Conservation (phyloP, 2,113 vertebrate genomes). For the Conger conger region DNA sequence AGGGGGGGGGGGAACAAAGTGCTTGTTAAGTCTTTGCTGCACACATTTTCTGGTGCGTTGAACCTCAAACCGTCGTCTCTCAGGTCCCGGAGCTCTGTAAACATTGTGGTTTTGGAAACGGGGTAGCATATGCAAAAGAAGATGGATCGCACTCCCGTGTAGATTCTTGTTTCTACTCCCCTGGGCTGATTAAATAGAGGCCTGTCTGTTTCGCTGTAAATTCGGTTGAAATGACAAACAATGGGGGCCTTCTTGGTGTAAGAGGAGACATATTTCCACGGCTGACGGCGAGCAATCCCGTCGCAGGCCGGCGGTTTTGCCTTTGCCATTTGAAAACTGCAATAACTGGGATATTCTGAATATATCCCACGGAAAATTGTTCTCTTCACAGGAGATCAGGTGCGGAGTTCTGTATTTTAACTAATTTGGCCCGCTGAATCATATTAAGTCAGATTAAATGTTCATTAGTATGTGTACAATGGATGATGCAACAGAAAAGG, state of each 20-base stretch:
- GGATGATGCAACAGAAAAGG: constrained; percentile 1
- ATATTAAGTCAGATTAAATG: constrained; percentile 15
- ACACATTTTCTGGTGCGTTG: background rate
- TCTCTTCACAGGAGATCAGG: background rate
- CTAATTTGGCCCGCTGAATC: constrained; percentile 10
- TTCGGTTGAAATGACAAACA: background rate
- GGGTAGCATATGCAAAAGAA: background rate
- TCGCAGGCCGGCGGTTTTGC: background rate
- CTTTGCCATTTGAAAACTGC: background rate
- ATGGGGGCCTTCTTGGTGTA: background rate
- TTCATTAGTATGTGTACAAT: constrained; percentile 6
- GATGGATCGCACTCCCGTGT: background rate
- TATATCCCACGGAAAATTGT: background rate
- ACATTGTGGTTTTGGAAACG: background rate
- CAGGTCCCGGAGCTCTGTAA: background rate
- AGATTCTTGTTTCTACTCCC: background rate
- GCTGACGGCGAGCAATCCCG: background rate
- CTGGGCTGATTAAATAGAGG: background rate
- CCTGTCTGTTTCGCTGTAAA: background rate
- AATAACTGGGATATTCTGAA: background rate
- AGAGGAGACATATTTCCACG: background rate
- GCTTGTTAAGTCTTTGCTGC: background rate
- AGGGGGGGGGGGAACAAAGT: too few relatives aligned
- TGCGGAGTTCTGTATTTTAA: constrained; percentile 12
- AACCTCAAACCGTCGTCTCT: background rate